Base-by-base conservation (phyloP, 2,888 invertebrate genomes). In the Harmothoe impar region DNA sequence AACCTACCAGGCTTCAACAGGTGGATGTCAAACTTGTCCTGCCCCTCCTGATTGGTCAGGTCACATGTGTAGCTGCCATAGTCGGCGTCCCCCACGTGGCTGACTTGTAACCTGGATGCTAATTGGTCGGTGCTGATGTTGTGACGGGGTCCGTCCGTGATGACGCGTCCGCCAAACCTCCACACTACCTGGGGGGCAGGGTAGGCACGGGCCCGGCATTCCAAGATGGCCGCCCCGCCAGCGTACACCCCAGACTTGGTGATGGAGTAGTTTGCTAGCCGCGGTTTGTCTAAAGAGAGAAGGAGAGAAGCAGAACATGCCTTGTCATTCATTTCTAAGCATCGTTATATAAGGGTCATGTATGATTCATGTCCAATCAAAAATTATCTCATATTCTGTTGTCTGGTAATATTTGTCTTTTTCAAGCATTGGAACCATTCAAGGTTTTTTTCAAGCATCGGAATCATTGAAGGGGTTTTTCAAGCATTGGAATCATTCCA, bases 1-100 rank as follows among this genome's bases (percentile, higher is more conserved):
- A 35, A 56, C 62, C 12, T 35, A 90, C 90, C 90, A 86, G 90
- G 90, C 43, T 68, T 72, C 3, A 90, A 68, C 29, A 90, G 90
- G 7, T 86, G 23, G 29, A 90, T 52, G 15, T 43, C 25, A 68
- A 88, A 90, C 7, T 17, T 68, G 17, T 72, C 77, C 10, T 31
- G 23, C 0, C 72, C 90, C 25, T 43, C 88, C 23, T 7, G 7
- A 51, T 90, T 90, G 10, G 29, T n/a, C 20, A 52, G 86, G 15
- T n/a, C 1, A 52, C 90, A 90, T 0, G 85, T 7, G 54, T 90
- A 90, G 29, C 5, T 29, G 23, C 86, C 88, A 33, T 23, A 31
- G 52, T 90, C 90, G 0, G 12, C 23, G 0, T 90, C 33, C 0
- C 5, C 7, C 7, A 88, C 90, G 10, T 25, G 20, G n/a, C 25